phyloP scores from a whole-genome alignment of 2,888 invertebrate species.

The Pristionchus arcanus region DNA sequence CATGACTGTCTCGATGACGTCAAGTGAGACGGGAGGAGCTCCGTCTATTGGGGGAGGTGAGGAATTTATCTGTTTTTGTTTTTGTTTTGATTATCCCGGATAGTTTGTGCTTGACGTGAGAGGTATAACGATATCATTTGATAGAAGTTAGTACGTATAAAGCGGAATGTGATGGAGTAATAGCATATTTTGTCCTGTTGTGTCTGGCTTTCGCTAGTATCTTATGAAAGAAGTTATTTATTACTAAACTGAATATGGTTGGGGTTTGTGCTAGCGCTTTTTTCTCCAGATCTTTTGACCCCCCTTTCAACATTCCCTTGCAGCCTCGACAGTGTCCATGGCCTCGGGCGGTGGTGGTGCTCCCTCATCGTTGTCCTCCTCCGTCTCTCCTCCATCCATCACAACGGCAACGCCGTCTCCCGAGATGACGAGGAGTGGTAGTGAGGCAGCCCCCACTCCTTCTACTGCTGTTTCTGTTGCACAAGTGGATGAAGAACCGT shows the following conservation, averaged over 20 bases:
- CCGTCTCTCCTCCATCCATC: slow-evolving; percentile 32
- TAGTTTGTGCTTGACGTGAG: too few relatives aligned
- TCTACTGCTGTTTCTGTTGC: neutral
- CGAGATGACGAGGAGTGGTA: slow-evolving; percentile 50
- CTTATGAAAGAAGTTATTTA: too few relatives aligned
- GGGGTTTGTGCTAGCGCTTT: too few relatives aligned
- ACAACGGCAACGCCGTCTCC: neutral
- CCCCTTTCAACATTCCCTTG: neutral
- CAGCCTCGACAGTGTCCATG: neutral
- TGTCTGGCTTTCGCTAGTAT: too few relatives aligned
- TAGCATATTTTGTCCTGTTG: too few relatives aligned
- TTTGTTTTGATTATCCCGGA: too few relatives aligned
- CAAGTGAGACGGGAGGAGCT: neutral
- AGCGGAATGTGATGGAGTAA: too few relatives aligned
- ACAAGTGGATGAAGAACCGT: slow-evolving; percentile 53
- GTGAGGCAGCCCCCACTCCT: neutral
- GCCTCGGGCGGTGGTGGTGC: neutral
- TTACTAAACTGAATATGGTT: too few relatives aligned
- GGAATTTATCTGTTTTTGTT: too few relatives aligned
- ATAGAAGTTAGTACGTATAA: too few relatives aligned
- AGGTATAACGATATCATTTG: too few relatives aligned
- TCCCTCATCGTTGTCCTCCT: neutral
- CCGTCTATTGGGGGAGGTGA: neutral
- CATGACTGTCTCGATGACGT: slow-evolving; percentile 5
- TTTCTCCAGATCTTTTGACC: neutral